Conservation (phyloP, 2,888 invertebrate species). For the Protodeltote pygarga region DNA sequence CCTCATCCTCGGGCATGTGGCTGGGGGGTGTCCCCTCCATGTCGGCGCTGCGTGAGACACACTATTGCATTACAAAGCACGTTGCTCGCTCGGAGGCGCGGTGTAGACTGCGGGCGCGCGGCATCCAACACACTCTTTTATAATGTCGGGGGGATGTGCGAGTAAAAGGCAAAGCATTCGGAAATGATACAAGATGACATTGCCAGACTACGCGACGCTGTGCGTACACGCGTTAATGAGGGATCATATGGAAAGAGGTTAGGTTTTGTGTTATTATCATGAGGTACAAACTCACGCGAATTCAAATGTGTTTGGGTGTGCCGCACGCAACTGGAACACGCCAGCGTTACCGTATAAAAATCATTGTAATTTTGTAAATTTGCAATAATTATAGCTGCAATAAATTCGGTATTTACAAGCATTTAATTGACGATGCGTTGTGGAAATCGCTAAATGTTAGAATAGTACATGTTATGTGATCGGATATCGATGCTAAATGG, state of each 20-base stretch:
- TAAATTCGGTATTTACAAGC: conserved; percentile 24
- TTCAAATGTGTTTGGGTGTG: conserved; percentile 22
- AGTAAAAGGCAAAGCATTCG: conserved; percentile 77
- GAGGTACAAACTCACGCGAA: conserved; percentile 31
- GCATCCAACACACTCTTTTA: conserved; percentile 70
- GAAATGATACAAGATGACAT: conserved; percentile 77
- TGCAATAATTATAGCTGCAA: conserved; percentile 20
- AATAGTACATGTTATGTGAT: conserved; percentile 23
- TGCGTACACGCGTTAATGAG: conserved; percentile 31
- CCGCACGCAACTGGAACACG: conserved; percentile 42
- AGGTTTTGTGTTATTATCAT: conserved; percentile 28
- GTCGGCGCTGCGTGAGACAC: conserved; percentile 64
- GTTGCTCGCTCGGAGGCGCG: conserved; percentile 77
- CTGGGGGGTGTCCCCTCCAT: conserved; percentile 79
- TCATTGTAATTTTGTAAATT: conserved; percentile 37
- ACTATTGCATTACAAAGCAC: conserved; percentile 76
- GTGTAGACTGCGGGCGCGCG: conserved; percentile 83
- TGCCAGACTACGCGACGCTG: conserved; percentile 70
- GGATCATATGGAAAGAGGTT: conserved; percentile 47
- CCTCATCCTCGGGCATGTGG: conserved; percentile 79
- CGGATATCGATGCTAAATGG: conserved; percentile 9
- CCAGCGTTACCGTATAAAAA: conserved; percentile 15
- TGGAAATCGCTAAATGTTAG: conserved; percentile 32
- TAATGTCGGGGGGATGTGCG: conserved; percentile 81
- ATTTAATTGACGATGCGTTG: conserved; percentile 13